Conservation (phyloP, 2,797 vertebrate species). For the Cynopterus sphinx region DNA sequence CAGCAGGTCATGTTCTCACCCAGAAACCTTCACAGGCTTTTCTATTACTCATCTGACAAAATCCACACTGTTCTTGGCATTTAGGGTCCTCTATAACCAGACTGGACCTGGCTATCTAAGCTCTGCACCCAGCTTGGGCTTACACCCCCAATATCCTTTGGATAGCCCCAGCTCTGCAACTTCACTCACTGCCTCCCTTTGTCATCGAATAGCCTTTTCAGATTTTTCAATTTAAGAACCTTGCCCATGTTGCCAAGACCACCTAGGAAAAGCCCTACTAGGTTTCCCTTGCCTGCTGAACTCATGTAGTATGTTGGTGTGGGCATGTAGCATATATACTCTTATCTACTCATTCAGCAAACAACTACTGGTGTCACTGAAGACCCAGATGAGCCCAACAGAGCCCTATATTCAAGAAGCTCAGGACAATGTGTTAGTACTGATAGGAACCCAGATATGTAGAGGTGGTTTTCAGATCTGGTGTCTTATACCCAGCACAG, state of each 20-base stretch:
- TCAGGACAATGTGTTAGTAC: background rate
- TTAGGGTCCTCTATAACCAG: background rate
- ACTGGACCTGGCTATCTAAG: background rate
- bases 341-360: background rate
- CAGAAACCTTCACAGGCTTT: background rate
- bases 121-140: background rate
- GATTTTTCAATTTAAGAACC: background rate
- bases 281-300: background rate
- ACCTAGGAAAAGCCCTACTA: background rate
- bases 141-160: too few species aligned
- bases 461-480: background rate
- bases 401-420: background rate
- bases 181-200: background rate
- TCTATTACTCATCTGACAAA: background rate
- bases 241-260: background rate
- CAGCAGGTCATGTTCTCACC: too few species aligned
- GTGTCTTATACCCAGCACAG: background rate
- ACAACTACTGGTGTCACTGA: background rate
- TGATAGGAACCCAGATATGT: background rate
- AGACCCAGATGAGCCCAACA: background rate
- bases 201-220: background rate
- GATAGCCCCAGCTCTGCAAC: background rate
- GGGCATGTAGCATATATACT: too few species aligned
- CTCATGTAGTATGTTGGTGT: background rate
- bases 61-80: background rate